Conservation (phyloP, 1,140 invertebrate genomes). For the Aphaenogaster floridana region DNA sequence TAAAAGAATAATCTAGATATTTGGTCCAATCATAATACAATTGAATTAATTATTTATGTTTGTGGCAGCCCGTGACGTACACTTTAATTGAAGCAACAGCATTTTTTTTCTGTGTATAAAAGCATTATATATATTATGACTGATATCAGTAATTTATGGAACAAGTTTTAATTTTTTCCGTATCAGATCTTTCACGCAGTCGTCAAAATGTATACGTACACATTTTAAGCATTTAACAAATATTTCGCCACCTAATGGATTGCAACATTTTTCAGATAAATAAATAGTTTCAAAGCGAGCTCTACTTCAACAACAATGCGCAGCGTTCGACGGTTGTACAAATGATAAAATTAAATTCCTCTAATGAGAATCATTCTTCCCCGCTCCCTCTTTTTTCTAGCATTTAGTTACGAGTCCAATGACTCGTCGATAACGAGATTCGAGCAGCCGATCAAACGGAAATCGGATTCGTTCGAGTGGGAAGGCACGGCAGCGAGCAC, state of each 20-base stretch:
- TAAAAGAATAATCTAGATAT: no score
- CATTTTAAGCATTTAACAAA: conserved; percentile 5
- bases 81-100: no score
- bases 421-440: conserved; percentile 48
- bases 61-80: no score
- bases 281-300: conserved; percentile 4
- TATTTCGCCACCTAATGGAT: background rate
- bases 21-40: no score
- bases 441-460: conserved; percentile 44
- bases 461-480: conserved; percentile 52
- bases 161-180: background rate
- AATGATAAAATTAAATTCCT: conserved; percentile 26
- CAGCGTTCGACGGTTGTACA: background rate
- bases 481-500: conserved; percentile 5
- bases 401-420: conserved; percentile 30
- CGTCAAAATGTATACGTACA: background rate
- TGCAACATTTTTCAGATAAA: conserved; percentile 23
- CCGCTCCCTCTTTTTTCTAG: background rate
- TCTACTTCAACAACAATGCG: background rate
- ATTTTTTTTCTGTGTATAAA: background rate
- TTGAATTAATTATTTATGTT: no score
- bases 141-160: conserved; percentile 19
- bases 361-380: conserved; percentile 27
- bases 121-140: background rate
- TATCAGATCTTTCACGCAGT: background rate